Conservation (phyloP, 1,140 invertebrate species). For the Procambarus clarkii region DNA sequence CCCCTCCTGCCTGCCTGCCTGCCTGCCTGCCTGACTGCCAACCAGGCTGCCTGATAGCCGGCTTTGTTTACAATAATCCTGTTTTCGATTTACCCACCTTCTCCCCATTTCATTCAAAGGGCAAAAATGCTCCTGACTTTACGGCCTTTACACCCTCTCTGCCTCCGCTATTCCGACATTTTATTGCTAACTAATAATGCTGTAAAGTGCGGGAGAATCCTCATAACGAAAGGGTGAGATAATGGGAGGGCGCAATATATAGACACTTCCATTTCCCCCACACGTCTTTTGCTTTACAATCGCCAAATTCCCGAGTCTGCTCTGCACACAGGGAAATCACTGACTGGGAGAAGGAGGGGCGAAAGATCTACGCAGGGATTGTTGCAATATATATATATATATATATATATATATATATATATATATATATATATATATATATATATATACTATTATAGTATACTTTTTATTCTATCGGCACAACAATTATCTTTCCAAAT, state of each 20-base stretch:
- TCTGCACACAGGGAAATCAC: neutral
- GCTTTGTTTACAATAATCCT: neutral
- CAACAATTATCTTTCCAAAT: too few relatives aligned
- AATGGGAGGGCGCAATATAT: constrained; percentile 1
- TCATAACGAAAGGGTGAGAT: constrained; percentile 16
- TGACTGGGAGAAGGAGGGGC: too few relatives aligned
- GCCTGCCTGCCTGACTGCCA: too few relatives aligned
- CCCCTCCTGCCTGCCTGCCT: too few relatives aligned
- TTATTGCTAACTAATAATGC: constrained; percentile 19
- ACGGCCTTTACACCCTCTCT: constrained; percentile 10
- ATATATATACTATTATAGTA: neutral
- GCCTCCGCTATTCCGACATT: neutral
- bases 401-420: too few relatives aligned
- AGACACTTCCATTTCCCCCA: neutral
- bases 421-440: too few relatives aligned
- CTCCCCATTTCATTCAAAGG: neutral
- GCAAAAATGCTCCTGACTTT: neutral
- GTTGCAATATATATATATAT: too few relatives aligned
- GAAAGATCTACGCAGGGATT: too few relatives aligned
- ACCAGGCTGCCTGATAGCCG: too few relatives aligned
- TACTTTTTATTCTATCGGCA: too few relatives aligned
- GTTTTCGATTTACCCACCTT: neutral
- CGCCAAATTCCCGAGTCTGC: neutral
- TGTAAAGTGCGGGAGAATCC: neutral
- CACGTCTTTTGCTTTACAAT: neutral